Conservation (phyloP, 1,140 invertebrate genomes). For the Sycobia sp. region DNA sequence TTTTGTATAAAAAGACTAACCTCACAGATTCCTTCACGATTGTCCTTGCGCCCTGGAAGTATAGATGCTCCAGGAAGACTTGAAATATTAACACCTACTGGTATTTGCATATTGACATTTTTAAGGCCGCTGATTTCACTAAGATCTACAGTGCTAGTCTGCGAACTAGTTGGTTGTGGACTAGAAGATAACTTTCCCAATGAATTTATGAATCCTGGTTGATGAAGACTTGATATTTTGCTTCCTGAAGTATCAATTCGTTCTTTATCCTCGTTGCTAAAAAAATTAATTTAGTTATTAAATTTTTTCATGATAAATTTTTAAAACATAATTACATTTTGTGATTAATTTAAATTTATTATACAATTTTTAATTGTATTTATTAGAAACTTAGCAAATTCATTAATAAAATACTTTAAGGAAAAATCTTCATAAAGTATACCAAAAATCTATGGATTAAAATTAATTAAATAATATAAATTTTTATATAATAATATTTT, state of each 20-base stretch:
- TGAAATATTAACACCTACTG: slow-evolving; percentile 39
- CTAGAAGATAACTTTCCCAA: slow-evolving; percentile 42
- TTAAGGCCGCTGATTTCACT: slow-evolving; percentile 49
- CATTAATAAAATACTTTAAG: neutral
- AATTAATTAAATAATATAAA: too few relatives aligned
- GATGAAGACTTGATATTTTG: slow-evolving; percentile 44
- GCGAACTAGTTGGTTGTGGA: slow-evolving; percentile 46
- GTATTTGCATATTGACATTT: slow-evolving; percentile 49
- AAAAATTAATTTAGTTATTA: neutral
- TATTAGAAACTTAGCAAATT: neutral
- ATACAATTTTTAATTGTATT: neutral
- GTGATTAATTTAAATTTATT: neutral
- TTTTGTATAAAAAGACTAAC: slow-evolving; percentile 35
- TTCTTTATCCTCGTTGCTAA: slow-evolving; percentile 43
- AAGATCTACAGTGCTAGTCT: slow-evolving; percentile 46
- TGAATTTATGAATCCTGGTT: slow-evolving; percentile 41
- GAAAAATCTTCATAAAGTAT: neutral
- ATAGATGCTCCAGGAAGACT: slow-evolving; percentile 38
- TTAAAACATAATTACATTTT: neutral
- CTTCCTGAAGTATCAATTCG: slow-evolving; percentile 39
- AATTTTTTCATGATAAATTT: neutral
- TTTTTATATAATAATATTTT: too few relatives aligned
- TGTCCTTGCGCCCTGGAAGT: slow-evolving; percentile 45
- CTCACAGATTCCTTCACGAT: slow-evolving; percentile 51
- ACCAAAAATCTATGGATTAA: too few relatives aligned